phyloP scores from a whole-genome alignment of 2,113 vertebrate genomes.

The Rhinopomastus cyanomelas region DNA sequence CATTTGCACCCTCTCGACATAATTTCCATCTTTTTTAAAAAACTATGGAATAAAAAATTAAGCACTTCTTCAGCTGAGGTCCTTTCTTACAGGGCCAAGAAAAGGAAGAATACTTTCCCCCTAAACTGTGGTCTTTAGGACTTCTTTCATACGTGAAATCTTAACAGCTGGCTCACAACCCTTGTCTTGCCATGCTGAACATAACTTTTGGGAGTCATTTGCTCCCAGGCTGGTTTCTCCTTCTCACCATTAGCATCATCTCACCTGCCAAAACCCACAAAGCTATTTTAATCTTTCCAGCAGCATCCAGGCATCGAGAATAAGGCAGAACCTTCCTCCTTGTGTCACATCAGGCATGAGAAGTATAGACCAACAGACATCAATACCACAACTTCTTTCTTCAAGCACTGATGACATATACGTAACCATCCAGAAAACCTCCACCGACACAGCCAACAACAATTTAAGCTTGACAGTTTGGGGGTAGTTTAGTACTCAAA shows the following conservation, averaged over 20 bases:
- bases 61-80: background rate
- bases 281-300: background rate
- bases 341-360: background rate
- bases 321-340: background rate
- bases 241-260: background rate
- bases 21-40: background rate
- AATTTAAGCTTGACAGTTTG: background rate
- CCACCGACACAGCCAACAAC: background rate
- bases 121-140: background rate
- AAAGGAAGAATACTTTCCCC: background rate
- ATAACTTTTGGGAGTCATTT: background rate
- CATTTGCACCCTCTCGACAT: background rate
- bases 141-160: background rate
- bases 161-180: background rate
- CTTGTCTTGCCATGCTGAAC: background rate
- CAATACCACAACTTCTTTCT: background rate
- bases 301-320: background rate
- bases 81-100: background rate
- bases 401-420: background rate
- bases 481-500: background rate
- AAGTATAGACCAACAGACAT: background rate
- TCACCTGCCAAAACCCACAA: background rate
- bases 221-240: background rate
- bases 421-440: conserved; percentile 5
- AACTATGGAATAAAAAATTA: background rate